Conservation (phyloP, 2,888 invertebrate species). For the Chloroclysta siterata region DNA sequence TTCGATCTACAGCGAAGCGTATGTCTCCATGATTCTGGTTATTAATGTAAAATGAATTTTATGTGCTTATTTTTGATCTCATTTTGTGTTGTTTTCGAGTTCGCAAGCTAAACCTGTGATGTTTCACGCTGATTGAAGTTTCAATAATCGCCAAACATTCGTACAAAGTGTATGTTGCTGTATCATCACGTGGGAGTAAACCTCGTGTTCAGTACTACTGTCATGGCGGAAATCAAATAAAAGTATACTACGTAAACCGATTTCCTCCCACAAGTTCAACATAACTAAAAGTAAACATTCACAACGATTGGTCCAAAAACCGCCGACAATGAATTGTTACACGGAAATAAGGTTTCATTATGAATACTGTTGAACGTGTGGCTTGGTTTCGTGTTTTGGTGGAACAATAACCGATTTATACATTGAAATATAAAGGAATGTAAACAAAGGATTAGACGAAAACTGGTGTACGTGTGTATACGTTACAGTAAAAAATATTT, state of each 20-base stretch:
- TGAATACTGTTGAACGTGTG: constrained; percentile 5
- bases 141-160: neutral
- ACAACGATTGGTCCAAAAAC: constrained; percentile 20
- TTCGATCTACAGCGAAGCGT: constrained; percentile 6
- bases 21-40: constrained; percentile 5
- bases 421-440: constrained; percentile 9
- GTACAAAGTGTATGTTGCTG: neutral
- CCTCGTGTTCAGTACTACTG: neutral
- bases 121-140: neutral
- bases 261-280: constrained; percentile 22
- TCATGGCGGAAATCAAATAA: constrained; percentile 16
- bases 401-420: constrained; percentile 14
- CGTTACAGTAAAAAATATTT: constrained; percentile 5
- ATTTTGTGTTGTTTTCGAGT: neutral
- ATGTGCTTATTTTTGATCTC: neutral
- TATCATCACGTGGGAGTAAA: neutral
- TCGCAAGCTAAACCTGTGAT: neutral
- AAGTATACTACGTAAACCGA: constrained; percentile 8
- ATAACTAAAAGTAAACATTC: constrained; percentile 23
- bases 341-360: constrained; percentile 24
- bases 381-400: constrained; percentile 18
- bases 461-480: constrained; percentile 1
- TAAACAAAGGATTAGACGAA: constrained; percentile 24
- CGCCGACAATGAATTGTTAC: constrained; percentile 14
- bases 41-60: constrained; percentile 9